Evolutionary conservation across 2,888 invertebrate genomes (phyloP), one percentile per base, ranked within the genome.

Genomic region (Cheilosia vernalis): DNA sequence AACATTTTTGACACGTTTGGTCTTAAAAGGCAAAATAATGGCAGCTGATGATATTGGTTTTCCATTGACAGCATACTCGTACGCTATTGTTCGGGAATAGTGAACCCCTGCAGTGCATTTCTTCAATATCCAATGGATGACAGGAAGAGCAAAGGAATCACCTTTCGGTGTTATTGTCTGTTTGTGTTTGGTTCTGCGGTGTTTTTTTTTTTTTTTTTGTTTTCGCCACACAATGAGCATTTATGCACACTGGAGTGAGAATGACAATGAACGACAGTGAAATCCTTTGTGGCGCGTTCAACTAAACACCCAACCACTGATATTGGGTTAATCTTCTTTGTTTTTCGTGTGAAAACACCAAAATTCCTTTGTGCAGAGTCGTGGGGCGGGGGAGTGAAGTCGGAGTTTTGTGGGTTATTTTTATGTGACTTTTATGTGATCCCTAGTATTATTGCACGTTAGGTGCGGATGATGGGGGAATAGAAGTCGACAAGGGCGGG

Each of bases 21-120:
- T 49, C 60, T 44, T 53, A 67, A 76, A 76, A 53, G 67, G 60
- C 44, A 21, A 58, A 76, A 67, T 76, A 76, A 76, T 56, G 42
- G 30, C 60, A 66, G 44, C 7, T 53, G 67, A 76, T 67, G 60
- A 60, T 67, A 67, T 60, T 76, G 66, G 58, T 21, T 53, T 60
- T 53, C 51, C 72, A 72, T 60, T 61, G 70, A 10, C 33, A 27
- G 24, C 30, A 24, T 19, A 17, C 42, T n/a, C 37, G 44, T 17
- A 27, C 61, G 4, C 27, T 44, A 1, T 21, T 44, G 67, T 51
- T 24, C n/a, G 40, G 61, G 17, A 40, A 21, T n/a, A 42, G 17
- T 19, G 51, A 72, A 61, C 53, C 49, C 72, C 33, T 33, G 61
- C 53, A 63, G 63, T 63, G 53, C 53, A 73, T 63, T 53, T 44